phyloP scores from a whole-genome alignment of 2,113 vertebrate genomes.

The Capra hircus region DNA sequence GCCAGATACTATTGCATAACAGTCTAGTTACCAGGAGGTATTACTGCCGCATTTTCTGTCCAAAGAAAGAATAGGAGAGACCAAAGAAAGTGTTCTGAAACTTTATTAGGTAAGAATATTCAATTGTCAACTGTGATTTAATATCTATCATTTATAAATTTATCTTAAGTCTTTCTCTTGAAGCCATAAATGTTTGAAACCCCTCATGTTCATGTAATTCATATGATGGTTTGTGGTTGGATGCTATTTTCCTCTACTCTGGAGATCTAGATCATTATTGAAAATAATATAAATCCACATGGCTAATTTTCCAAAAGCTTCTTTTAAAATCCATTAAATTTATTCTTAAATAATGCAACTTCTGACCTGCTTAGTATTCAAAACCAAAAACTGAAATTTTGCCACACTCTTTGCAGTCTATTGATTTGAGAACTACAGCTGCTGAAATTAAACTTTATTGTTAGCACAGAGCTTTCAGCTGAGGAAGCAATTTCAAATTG shows the following conservation, averaged over 20 bases:
- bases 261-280: conserved; percentile 2
- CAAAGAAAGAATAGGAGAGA: not conserved
- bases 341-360: conserved; percentile 77
- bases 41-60: not conserved
- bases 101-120: not conserved
- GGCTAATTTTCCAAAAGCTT: conserved; percentile 34
- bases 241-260: not conserved
- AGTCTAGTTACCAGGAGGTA: not conserved
- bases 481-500: conserved; percentile 67
- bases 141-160: not conserved
- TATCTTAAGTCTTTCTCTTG: not conserved
- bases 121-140: not conserved
- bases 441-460: conserved; percentile 74
- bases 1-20: not conserved
- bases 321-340: conserved; percentile 59
- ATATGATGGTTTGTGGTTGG: not conserved
- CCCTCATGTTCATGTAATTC: not conserved
- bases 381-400: conserved; percentile 74
- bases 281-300: conserved; percentile 43
- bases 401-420: conserved; percentile 68
- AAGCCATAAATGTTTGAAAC: not conserved
- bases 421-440: conserved; percentile 70
- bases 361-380: conserved; percentile 78
- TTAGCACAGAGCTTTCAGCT: conserved; percentile 73
- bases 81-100: not conserved